These are phyloP conservation scores for Patella ulyssiponensis DNA, from an alignment of 2,888 invertebrate genomes.

Conservation along the genomic window DNA sequence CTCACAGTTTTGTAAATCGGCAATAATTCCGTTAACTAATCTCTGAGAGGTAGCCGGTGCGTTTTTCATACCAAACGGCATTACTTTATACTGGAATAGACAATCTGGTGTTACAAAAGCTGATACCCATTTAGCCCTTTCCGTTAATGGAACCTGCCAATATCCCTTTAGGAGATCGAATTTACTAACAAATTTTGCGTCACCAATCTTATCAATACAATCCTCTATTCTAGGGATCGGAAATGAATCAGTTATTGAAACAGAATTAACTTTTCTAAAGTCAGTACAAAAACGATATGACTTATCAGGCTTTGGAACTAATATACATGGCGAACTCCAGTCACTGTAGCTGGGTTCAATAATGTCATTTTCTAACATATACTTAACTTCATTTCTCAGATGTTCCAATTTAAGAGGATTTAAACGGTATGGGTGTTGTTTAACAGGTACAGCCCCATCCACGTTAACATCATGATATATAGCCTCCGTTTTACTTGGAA, in stretches of 20 bases:
- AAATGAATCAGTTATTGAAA: constrained; percentile 47
- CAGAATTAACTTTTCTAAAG: too few relatives aligned
- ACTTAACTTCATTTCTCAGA: constrained; percentile 38
- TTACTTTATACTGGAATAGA: constrained; percentile 40
- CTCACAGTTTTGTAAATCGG: constrained; percentile 27
- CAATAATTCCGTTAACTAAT: constrained; percentile 30
- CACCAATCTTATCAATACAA: constrained; percentile 46
- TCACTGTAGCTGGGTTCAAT: constrained; percentile 43
- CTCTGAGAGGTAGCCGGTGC: constrained; percentile 40
- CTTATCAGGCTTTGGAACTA: constrained; percentile 38
- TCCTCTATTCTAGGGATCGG: constrained; percentile 48
- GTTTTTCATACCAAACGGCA: constrained; percentile 47
- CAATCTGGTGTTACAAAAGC: constrained; percentile 38
- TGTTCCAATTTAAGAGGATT: constrained; percentile 22
- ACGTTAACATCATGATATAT: constrained; percentile 27
- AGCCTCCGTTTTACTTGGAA: constrained; percentile 14
- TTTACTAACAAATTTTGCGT: constrained; percentile 45
- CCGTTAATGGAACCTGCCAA: constrained; percentile 37
- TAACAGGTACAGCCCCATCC: constrained; percentile 25
- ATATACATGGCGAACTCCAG: constrained; percentile 47
- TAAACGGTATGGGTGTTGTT: constrained; percentile 26
- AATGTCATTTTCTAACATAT: constrained; percentile 47
- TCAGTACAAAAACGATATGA: constrained; percentile 44
- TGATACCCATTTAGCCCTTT: constrained; percentile 42
- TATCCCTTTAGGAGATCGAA: constrained; percentile 45